These are phyloP conservation scores for Centrocercus urophasianus DNA, from an alignment of 2,113 vertebrate genomes.

Conservation along the genomic window DNA sequence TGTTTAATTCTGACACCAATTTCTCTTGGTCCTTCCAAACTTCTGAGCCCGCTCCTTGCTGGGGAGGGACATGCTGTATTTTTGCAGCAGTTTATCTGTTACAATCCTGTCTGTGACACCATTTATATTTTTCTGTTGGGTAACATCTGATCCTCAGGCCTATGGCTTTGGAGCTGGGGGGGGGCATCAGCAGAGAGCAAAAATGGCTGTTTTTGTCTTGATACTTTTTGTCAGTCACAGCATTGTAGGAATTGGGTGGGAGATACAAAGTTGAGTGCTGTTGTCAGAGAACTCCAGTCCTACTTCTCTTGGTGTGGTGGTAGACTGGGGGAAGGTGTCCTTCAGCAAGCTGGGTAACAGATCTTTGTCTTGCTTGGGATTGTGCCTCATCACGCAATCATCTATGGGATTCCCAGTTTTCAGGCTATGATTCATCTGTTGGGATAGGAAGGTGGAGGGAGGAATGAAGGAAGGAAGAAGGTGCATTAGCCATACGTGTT, in stretches of 20 bases:
- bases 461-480: neutral
- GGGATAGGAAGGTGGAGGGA: neutral
- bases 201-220: neutral
- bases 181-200: neutral
- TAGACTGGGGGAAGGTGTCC: neutral
- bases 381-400: neutral
- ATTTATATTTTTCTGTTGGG: no score
- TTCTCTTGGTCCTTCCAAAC: no score
- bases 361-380: neutral
- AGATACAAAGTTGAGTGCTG: neutral
- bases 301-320: neutral
- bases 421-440: neutral
- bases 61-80: no score
- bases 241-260: neutral
- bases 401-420: neutral
- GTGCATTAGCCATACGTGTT: neutral
- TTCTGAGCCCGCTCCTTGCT: no score
- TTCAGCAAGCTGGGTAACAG: neutral
- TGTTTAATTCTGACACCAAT: no score
- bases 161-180: neutral
- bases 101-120: no score
- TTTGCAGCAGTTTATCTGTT: no score
- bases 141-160: neutral
- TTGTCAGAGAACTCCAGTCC: neutral
- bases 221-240: neutral